Conservation (phyloP, 1,140 invertebrate genomes). For the Probaryconus sp. region DNA sequence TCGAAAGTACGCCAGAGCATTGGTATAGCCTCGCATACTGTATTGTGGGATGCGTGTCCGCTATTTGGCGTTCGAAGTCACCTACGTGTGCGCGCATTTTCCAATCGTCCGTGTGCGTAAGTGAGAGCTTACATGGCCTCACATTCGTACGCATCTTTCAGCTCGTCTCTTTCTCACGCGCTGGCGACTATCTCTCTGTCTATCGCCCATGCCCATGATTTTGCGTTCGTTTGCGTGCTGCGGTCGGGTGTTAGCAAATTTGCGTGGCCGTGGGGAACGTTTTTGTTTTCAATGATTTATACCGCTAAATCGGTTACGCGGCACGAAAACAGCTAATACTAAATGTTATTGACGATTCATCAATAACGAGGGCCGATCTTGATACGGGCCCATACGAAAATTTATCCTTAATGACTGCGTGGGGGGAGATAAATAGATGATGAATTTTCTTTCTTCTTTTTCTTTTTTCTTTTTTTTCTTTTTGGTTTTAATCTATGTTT, state of each 20-base stretch:
- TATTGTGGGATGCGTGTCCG: slow-evolving; percentile 53
- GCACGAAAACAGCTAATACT: slow-evolving; percentile 57
- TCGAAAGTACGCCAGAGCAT: slow-evolving; percentile 59
- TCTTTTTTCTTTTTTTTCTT: too few relatives aligned
- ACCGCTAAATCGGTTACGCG: slow-evolving; percentile 72
- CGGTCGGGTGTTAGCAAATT: slow-evolving; percentile 78
- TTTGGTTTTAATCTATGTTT: too few relatives aligned
- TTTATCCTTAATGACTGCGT: too few relatives aligned
- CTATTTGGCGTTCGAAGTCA: slow-evolving; percentile 53
- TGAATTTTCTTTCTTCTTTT: too few relatives aligned
- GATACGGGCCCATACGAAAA: slow-evolving; percentile 14
- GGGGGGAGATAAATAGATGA: too few relatives aligned
- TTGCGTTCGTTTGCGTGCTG: slow-evolving; percentile 77
- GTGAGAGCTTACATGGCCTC: slow-evolving; percentile 59
- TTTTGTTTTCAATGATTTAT: slow-evolving; percentile 79
- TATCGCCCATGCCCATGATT: too few relatives aligned
- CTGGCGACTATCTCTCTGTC: too few relatives aligned
- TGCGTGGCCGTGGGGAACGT: slow-evolving; percentile 77
- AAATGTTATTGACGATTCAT: slow-evolving; percentile 64
- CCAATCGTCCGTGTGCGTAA: slow-evolving; percentile 52
- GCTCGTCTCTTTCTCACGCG: slow-evolving; percentile 66
- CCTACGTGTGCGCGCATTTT: slow-evolving; percentile 56
- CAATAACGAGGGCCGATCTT: slow-evolving; percentile 56
- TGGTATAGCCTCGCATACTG: slow-evolving; percentile 50
- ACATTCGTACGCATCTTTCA: slow-evolving; percentile 64